A percentile compares a stretch with the other conserved stretches of the same genome.
Conservation (phyloP, 1,140 invertebrate genomes). For the Cherax destructor region DNA sequence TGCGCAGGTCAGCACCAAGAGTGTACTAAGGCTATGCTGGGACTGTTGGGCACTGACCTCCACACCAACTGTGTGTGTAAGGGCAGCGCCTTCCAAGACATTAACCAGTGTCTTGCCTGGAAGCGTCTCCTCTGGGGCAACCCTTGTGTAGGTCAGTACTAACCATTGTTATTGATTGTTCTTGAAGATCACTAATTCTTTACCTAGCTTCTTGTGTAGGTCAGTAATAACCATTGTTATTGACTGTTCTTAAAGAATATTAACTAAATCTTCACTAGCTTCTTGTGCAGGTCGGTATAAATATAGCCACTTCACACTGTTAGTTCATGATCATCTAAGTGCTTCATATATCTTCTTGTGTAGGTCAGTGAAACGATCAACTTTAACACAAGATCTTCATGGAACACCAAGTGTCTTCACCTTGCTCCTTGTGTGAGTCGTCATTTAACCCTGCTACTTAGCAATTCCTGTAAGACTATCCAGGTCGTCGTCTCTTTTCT, state of each 20-base stretch:
- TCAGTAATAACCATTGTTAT: slow-evolving; percentile 77
- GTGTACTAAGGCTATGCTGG: slow-evolving; percentile 88
- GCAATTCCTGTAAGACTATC: no score
- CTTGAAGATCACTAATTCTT: no score
- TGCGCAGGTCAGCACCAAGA: slow-evolving; percentile 88
- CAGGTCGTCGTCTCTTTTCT: no score
- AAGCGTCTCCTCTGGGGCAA: slow-evolving; percentile 92
- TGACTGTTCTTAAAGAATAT: background rate
- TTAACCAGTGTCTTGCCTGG: slow-evolving; percentile 92
- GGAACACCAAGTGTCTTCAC: no score
- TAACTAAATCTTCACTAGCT: no score
- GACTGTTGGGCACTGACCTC: slow-evolving; percentile 89
- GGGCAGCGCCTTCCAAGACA: slow-evolving; percentile 85
- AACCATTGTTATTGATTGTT: background rate
- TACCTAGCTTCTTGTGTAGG: slow-evolving; percentile 83
- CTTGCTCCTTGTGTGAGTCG: no score
- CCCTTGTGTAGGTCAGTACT: slow-evolving; percentile 89
- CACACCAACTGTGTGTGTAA: slow-evolving; percentile 87
- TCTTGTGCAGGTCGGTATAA: slow-evolving; percentile 87
- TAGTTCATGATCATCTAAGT: no score
- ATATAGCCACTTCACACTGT: no score
- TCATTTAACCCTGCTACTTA: no score
- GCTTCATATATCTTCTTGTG: no score
- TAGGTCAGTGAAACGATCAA: no score
- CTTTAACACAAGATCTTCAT: no score